Percentiles rank a stretch among this genome's conserved stretches.
Conservation (phyloP, 2,888 invertebrate species). For the Theodoxus fluviatilis region DNA sequence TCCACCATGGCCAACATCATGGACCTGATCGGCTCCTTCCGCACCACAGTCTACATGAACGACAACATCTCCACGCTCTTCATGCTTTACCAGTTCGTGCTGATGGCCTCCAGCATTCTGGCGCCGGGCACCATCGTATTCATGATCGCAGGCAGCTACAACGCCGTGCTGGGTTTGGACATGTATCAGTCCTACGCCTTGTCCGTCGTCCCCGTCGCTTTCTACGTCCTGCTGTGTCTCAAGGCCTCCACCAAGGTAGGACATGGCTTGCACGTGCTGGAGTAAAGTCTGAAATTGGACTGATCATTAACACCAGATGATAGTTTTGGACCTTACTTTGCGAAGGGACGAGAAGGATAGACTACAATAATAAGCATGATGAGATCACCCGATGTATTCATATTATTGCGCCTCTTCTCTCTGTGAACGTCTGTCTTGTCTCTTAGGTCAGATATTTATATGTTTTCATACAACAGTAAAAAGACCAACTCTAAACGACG, state of each 20-base stretch:
- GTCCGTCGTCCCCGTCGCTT: slow-evolving; percentile 87
- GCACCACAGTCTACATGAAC: slow-evolving; percentile 44
- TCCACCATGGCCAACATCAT: slow-evolving; percentile 60
- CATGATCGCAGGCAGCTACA: slow-evolving; percentile 94
- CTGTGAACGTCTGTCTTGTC: no score
- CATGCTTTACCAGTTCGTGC: slow-evolving; percentile 49
- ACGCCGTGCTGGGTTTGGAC: slow-evolving; percentile 94
- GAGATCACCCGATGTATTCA: no score
- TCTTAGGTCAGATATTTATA: no score
- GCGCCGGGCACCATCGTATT: slow-evolving; percentile 48
- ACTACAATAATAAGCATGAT: no score
- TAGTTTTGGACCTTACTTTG: no score
- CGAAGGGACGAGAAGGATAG: no score
- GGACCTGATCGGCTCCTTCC: slow-evolving; percentile 49
- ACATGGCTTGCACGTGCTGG: no score
- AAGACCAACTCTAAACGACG: no score
- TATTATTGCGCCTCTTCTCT: no score
- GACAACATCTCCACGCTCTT: slow-evolving; percentile 52
- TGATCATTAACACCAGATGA: no score
- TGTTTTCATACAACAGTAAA: no score
- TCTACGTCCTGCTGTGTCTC: slow-evolving; percentile 92
- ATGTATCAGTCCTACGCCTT: slow-evolving; percentile 95
- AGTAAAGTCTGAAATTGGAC: no score
- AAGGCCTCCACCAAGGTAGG: slow-evolving; percentile 88
- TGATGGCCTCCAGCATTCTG: slow-evolving; percentile 43